phyloP scores from a whole-genome alignment of 2,888 invertebrate genomes.

The Amphipoea lucens region DNA sequence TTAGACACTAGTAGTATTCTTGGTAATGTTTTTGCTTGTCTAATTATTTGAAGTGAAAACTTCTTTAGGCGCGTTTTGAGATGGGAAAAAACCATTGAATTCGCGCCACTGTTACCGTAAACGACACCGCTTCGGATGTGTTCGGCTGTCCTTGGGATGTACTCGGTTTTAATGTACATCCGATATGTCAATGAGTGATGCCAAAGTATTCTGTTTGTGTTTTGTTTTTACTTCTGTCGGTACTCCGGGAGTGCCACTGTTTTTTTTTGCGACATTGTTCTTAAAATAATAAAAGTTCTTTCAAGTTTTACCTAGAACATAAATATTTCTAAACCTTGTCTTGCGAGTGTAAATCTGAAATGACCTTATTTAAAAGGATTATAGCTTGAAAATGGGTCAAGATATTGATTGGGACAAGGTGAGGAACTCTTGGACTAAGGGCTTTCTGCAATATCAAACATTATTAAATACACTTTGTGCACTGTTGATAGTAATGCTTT shows the following conservation, averaged over 20 bases:
- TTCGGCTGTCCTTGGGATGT: too few species aligned
- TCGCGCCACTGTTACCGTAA: too few species aligned
- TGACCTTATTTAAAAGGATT: slow-evolving; percentile 11
- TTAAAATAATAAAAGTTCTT: not conserved
- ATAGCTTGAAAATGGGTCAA: slow-evolving; percentile 19
- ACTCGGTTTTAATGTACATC: too few species aligned
- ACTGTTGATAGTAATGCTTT: not conserved
- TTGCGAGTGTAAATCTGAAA: not conserved
- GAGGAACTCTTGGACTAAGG: not conserved
- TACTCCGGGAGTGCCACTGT: too few species aligned
- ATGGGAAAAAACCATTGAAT: too few species aligned
- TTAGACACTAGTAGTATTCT: not conserved
- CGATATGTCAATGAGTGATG: too few species aligned
- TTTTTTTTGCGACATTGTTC: not conserved
- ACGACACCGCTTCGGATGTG: too few species aligned
- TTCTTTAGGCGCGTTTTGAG: too few species aligned
- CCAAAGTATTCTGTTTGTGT: too few species aligned
- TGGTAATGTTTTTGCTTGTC: not conserved
- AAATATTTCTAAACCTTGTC: not conserved
- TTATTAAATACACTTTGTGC: not conserved
- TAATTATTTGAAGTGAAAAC: too few species aligned
- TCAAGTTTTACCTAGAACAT: not conserved
- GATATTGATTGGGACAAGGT: not conserved
- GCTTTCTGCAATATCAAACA: slow-evolving; percentile 8
- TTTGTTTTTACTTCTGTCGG: too few species aligned